Evolutionary conservation across 2,888 invertebrate species (phyloP).

Genomic region (Acrobasis consociella): DNA sequence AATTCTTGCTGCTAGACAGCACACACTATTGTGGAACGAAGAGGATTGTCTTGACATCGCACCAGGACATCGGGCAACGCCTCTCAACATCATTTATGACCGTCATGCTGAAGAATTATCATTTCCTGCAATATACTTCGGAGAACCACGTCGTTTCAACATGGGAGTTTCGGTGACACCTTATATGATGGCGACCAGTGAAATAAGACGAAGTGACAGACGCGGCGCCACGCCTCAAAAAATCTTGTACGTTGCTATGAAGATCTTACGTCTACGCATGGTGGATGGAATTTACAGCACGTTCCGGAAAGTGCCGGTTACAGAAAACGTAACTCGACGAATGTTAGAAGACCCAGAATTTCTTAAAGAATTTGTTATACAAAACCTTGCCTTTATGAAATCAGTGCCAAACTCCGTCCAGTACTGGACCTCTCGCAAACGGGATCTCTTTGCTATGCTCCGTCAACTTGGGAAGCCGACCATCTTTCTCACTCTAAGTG

Average conservation of each 20-base stretch:
- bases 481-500: constrained; percentile 51
- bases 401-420: too few relatives aligned
- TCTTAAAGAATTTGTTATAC: constrained; percentile 40
- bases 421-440: too few relatives aligned
- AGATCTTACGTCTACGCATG: constrained; percentile 47
- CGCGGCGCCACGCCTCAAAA: constrained; percentile 51
- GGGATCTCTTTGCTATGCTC: too few relatives aligned
- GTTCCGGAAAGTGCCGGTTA: neutral
- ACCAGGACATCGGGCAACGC: constrained; percentile 38
- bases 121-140: constrained; percentile 58
- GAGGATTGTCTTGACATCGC: constrained; percentile 44
- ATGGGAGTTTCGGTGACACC: constrained; percentile 45
- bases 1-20: constrained; percentile 42
- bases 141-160: constrained; percentile 44
- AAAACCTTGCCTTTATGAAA: too few relatives aligned
- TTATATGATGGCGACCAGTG: constrained; percentile 52
- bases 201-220: too few relatives aligned
- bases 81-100: constrained; percentile 50
- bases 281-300: constrained; percentile 38
- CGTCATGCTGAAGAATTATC: constrained; percentile 59
- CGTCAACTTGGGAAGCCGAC: too few relatives aligned
- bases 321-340: constrained; percentile 36
- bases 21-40: constrained; percentile 48
- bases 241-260: constrained; percentile 58
- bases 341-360: constrained; percentile 45